Percentiles rank a stretch among this genome's conserved stretches.
Conservation (phyloP, 2,113 vertebrate species). For the Malaclemys terrapin region DNA sequence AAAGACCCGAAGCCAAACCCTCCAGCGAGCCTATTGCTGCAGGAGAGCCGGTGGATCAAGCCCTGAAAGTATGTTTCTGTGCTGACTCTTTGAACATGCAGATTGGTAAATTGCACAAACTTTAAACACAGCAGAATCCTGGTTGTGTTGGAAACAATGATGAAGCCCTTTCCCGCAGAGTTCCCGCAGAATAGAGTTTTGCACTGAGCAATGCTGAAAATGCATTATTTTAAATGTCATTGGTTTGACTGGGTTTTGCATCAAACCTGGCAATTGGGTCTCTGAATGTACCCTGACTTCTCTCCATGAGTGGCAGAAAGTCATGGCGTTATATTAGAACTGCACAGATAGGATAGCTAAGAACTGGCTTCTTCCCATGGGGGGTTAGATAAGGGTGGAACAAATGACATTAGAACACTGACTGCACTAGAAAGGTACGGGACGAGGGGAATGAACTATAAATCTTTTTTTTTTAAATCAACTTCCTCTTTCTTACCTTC, state of each 20-base stretch:
- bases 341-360: neutral
- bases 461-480: neutral
- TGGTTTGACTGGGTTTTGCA: neutral
- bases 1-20: conserved; percentile 85
- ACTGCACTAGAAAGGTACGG: neutral
- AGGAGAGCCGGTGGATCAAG: conserved; percentile 47
- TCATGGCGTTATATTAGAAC: neutral
- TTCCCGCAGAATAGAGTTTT: neutral
- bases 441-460: neutral
- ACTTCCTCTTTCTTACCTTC: neutral
- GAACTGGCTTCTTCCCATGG: neutral
- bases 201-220: neutral
- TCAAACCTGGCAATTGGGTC: neutral
- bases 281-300: neutral
- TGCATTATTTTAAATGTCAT: neutral
- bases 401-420: neutral
- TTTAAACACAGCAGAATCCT: neutral
- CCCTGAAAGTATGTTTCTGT: conserved; percentile 34
- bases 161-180: neutral
- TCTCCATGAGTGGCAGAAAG: neutral
- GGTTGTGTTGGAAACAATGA: neutral
- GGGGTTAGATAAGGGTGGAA: neutral
- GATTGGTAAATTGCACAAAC: neutral
- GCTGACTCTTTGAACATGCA: accelerated
- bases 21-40: conserved; percentile 32